Conservation (phyloP, 2,797 vertebrate genomes). For the Spinus pinus region DNA sequence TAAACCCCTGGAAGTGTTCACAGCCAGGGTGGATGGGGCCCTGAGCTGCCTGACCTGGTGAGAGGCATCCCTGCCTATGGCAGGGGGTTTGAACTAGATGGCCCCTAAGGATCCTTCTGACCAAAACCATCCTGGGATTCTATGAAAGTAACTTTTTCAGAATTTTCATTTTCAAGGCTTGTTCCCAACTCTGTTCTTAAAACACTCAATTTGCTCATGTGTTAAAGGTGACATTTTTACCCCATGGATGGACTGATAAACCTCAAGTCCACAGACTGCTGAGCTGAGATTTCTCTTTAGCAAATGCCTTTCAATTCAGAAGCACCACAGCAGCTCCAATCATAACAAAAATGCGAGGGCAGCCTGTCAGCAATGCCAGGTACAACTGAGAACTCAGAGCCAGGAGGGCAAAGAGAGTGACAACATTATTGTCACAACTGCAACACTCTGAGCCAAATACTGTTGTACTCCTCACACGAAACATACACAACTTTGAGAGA, state of each 20-base stretch:
- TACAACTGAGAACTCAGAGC: background rate
- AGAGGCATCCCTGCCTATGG: background rate
- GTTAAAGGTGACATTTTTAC: background rate
- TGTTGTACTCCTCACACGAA: background rate
- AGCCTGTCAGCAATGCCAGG: background rate
- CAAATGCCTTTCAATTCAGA: background rate
- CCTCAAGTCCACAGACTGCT: background rate
- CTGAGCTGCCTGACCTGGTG: background rate
- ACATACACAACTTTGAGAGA: background rate
- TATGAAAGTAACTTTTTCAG: background rate
- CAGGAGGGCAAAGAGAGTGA: background rate
- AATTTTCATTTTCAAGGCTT: background rate
- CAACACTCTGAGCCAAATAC: background rate
- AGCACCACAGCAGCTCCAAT: background rate
- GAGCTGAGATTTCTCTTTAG: background rate
- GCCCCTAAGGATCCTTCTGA: background rate
- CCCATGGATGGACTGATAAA: background rate
- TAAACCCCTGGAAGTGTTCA: background rate
- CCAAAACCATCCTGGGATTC: background rate
- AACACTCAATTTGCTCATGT: rapidly evolving
- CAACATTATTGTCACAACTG: background rate
- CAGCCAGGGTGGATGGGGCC: background rate
- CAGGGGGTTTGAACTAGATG: background rate
- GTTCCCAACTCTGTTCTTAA: background rate
- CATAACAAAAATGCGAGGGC: background rate